Base-by-base conservation (phyloP, 1,140 invertebrate species). In the Parasteatoda tepidariorum region DNA sequence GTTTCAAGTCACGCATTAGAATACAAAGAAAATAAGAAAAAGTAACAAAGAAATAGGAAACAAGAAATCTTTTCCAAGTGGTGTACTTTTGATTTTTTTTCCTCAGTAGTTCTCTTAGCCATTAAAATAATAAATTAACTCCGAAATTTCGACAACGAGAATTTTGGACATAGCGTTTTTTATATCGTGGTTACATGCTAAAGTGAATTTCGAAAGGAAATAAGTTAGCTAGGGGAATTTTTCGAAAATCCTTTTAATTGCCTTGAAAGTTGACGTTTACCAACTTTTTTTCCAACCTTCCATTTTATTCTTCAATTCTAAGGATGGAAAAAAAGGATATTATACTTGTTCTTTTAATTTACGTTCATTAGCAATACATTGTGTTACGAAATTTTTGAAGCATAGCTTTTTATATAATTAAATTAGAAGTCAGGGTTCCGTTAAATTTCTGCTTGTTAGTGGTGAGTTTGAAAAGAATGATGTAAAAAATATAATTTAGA, bases 81-180 rank as follows among this genome's bases (percentile, higher is more conserved):
- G 9, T 2, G 54, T 57, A 33, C 13, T 57, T n/a, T 62, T 62
- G 18, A 18, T n/a, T n/a, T 31, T n/a, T 1, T 70, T 34, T 24
- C 57, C 57, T 62, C 57, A 26, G 24, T 28, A 38, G 31, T 62
- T 38, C 22, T 15, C 54, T 59, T 59, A 13, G 54, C 24, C 73
- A 34, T 75, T 75, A 75, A 61, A 75, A 38, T 75, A 54, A 75
- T 75, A 75, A 75, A 75, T 75, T 75, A 75, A 75, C 73, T 62
- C 55, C 31, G 31, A 34, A 61, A 75, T 15, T 75, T 30, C 30
- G 38, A 22, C 5, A 31, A 28, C 15, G 22, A 3, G 33, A 31
- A 41, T 70, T 70, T 70, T 5, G 38, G 24, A 31, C 31, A 22
- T 9, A 48, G 41, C 18, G 30, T 57, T 41, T n/a, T 75, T 75